Base-by-base conservation (phyloP, 2,797 vertebrate species). In the Sebastiscus tertius region DNA sequence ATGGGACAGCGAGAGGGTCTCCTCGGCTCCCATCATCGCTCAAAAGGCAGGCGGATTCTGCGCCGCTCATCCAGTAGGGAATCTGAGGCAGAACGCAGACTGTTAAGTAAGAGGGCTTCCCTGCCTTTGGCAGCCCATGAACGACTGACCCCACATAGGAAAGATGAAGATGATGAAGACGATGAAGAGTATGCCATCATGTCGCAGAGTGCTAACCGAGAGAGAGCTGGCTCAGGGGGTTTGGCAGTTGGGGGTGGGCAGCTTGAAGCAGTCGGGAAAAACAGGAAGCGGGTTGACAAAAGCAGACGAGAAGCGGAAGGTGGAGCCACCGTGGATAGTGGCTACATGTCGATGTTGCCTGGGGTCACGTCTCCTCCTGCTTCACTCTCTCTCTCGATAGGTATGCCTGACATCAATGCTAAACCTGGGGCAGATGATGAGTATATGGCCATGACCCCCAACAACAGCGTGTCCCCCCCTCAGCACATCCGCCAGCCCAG, bases 291-390 rank as follows among this genome's bases (percentile, higher is more conserved):
- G 56, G 42, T 60, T 26, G 88, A 81, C 16, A 91, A 91, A 79
- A 83, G 78, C 73, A 79, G 87, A 61, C 89, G 81, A 73, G 93
- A 87, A 13, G 85, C 52, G 54, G 83, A 18, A 2, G 22, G 87
- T 20, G 85, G 88, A n/a, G 86, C 80, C 11, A 67, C 84, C 2
- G 72, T 92, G 79, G 96, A 96, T 39, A 95, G 90, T 20, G 95
- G 94, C 75, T 97, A 97, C 49, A 95, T 96, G 96, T 93, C 95
- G n/a, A 96, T 96, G 96, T 80, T 96, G 74, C 96, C 97, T 0
- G 96, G 96, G 8, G 94, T 95, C 82, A 95, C 94, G 0, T 94
- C 95, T 72, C 93, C 95, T 68, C 95, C 95, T 6, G 95, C 89
- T 62, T 94, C 94, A 14, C 92, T 95, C 14, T 91, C 95, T 67